These are phyloP conservation scores for Petromus typicus DNA, from an alignment of 2,113 vertebrate genomes.

Conservation along the genomic window DNA sequence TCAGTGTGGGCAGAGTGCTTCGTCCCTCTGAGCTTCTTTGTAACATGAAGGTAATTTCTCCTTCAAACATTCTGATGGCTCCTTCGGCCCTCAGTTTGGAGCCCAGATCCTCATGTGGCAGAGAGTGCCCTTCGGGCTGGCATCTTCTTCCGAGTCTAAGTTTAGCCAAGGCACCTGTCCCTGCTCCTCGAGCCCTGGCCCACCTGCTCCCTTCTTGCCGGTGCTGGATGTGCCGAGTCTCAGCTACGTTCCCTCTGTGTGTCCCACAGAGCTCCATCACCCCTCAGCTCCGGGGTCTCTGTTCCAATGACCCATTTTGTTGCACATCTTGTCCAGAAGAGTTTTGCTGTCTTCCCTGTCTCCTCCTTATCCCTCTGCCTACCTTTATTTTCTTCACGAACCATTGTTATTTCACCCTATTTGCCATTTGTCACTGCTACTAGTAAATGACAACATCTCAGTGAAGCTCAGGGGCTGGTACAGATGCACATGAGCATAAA, in stretches of 20 bases:
- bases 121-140: fast-evolving
- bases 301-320: neutral
- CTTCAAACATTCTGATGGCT: fast-evolving
- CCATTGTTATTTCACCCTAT: fast-evolving
- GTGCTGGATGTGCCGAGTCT: neutral
- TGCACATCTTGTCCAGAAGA: too few species aligned
- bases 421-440: neutral
- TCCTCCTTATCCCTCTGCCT: fast-evolving
- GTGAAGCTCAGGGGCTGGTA: fast-evolving
- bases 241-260: neutral
- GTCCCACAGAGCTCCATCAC: neutral
- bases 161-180: fast-evolving
- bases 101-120: neutral
- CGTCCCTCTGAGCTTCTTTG: neutral
- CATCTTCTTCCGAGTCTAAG: neutral
- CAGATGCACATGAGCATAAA: fast-evolving
- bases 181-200: fast-evolving
- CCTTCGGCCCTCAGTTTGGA: too few species aligned
- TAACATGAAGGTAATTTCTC: neutral
- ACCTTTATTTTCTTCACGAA: neutral
- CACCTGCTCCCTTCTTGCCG: neutral
- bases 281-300: neutral
- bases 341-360: fast-evolving
- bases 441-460: neutral
- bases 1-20: too few species aligned